Evolutionary conservation across 1,140 invertebrate genomes (phyloP).

Genomic region (Bombus breviceps): DNA sequence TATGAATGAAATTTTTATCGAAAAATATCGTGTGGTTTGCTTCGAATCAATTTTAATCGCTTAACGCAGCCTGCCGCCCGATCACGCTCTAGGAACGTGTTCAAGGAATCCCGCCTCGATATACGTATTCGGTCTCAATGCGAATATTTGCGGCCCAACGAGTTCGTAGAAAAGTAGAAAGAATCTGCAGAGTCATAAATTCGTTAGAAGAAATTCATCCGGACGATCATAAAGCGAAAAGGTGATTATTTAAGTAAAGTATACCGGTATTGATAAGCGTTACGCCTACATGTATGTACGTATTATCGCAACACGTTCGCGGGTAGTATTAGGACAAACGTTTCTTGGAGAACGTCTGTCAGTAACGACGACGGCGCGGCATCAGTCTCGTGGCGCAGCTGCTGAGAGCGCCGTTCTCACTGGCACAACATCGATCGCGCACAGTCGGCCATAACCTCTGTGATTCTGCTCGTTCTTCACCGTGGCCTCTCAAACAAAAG

Average conservation of each 20-base stretch:
- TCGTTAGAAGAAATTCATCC: not conserved
- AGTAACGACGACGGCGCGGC: conserved; percentile 45
- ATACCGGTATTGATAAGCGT: not conserved
- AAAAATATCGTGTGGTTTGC: not conserved
- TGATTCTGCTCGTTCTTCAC: conserved; percentile 2
- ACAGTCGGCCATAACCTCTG: conserved; percentile 64
- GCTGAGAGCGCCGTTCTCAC: conserved; percentile 55
- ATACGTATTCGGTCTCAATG: not conserved
- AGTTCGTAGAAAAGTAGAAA: not conserved
- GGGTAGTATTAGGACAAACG: conserved; percentile 20
- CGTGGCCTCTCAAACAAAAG: not conserved
- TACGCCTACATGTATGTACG: not conserved
- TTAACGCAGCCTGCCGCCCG: not conserved
- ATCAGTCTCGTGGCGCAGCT: conserved; percentile 56
- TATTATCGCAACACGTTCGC: not conserved
- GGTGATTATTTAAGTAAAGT: not conserved
- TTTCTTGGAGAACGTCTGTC: conserved; percentile 30
- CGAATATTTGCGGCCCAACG: not conserved
- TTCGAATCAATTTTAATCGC: not conserved
- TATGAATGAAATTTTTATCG: not conserved
- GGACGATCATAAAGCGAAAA: too few relatives aligned
- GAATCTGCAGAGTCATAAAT: not conserved
- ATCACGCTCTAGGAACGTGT: conserved; percentile 11
- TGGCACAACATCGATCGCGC: conserved; percentile 65
- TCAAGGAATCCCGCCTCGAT: not conserved